These are phyloP conservation scores for Melanotaenia boesemani DNA, from an alignment of 2,797 vertebrate genomes.

Conservation along the genomic window DNA sequence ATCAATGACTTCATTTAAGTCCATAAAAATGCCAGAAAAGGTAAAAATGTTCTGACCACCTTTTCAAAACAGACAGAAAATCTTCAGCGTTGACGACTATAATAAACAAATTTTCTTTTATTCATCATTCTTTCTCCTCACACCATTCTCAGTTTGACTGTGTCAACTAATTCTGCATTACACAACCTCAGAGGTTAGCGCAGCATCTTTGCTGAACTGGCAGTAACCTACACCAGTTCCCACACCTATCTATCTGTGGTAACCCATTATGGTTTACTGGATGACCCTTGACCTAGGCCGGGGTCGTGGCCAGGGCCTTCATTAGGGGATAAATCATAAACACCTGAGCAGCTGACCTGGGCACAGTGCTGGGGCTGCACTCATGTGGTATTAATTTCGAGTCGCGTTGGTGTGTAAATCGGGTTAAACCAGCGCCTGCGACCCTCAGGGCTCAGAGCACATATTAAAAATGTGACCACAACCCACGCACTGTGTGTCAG, in stretches of 20 bases:
- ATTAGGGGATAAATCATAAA: constrained; percentile 83
- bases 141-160: background rate
- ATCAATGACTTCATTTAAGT: background rate
- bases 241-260: constrained; percentile 73
- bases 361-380: constrained; percentile 48
- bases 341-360: constrained; percentile 79
- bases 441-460: constrained; percentile 75
- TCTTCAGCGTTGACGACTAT: too few species aligned
- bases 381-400: constrained; percentile 82
- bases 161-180: constrained; percentile 18
- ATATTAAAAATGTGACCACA: constrained; percentile 80
- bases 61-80: too few species aligned
- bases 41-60: too few species aligned
- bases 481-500: constrained; percentile 46
- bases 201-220: constrained; percentile 17
- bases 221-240: constrained; percentile 65
- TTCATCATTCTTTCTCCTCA: background rate
- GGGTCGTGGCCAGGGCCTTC: constrained; percentile 77
- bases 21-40: too few species aligned
- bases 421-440: constrained; percentile 80
- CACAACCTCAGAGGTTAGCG: constrained; percentile 3
- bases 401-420: constrained; percentile 74
- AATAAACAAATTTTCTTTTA: background rate
- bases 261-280: constrained; percentile 80
- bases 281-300: constrained; percentile 68